Conservation (phyloP, 2,888 invertebrate genomes). For the Ptilodon capucinus region DNA sequence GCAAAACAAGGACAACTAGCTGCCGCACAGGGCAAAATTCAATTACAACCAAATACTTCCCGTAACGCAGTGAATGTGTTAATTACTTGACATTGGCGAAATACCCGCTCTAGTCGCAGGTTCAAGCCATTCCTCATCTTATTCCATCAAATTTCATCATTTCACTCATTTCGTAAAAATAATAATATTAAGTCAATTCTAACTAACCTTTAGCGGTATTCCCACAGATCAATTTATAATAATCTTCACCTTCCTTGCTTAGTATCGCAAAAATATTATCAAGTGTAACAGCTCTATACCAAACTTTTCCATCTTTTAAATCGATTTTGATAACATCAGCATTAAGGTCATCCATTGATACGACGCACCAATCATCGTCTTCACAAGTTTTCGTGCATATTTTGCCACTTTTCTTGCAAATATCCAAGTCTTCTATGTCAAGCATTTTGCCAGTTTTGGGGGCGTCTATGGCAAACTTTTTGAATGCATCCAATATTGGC, state of each 20-base stretch:
- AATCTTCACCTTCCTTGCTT: slow-evolving; percentile 53
- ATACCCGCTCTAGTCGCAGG: too few species aligned
- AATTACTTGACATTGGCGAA: too few species aligned
- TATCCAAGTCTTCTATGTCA: slow-evolving; percentile 70
- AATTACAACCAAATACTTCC: too few species aligned
- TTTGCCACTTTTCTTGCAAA: slow-evolving; percentile 35
- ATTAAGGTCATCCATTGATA: slow-evolving; percentile 21
- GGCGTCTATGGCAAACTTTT: slow-evolving; percentile 86
- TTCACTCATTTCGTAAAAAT: too few species aligned
- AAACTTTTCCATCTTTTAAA: slow-evolving; percentile 58
- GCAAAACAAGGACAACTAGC: too few species aligned
- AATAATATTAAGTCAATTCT: background rate
- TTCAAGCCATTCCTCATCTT: too few species aligned
- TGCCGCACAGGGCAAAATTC: too few species aligned
- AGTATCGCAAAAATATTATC: slow-evolving; percentile 79
- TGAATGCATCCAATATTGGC: slow-evolving; percentile 90
- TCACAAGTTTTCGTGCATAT: slow-evolving; percentile 56
- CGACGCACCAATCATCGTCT: slow-evolving; percentile 48
- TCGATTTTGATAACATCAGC: slow-evolving; percentile 45
- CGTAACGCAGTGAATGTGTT: too few species aligned
- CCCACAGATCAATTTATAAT: slow-evolving; percentile 86
- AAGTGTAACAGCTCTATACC: slow-evolving; percentile 77
- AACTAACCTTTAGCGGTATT: slow-evolving; percentile 86
- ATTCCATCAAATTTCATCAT: too few species aligned
- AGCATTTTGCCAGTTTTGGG: slow-evolving; percentile 64